Conservation (phyloP, 2,797 vertebrate species). For the Micropoecilia bifurca region DNA sequence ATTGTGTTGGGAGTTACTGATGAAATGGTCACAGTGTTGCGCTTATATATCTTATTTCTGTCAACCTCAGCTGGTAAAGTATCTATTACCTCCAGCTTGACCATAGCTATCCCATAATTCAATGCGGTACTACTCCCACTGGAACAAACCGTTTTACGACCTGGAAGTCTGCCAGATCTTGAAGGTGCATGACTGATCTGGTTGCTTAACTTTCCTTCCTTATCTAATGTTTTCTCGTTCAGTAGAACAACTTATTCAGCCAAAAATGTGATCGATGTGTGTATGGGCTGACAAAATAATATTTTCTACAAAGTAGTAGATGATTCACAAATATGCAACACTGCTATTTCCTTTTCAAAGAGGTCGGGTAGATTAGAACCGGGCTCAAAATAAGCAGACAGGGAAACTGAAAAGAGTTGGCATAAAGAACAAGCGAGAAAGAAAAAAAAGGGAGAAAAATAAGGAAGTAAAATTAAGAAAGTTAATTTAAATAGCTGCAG, state of each 20-base stretch:
- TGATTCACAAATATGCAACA: neutral
- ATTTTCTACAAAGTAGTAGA: neutral
- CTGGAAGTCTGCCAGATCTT: constrained; percentile 6
- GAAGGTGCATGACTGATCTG: neutral
- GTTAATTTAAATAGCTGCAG: constrained; percentile 63
- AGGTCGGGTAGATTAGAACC: constrained; percentile 19
- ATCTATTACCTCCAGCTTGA: neutral
- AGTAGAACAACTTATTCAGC: neutral
- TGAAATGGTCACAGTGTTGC: neutral
- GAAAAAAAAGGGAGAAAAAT: constrained; percentile 25
- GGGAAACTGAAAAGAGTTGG: constrained; percentile 32
- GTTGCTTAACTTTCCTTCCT: neutral
- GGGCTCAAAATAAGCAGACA: constrained; percentile 57
- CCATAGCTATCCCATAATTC: neutral
- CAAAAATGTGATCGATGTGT: neutral
- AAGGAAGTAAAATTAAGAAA: constrained; percentile 53
- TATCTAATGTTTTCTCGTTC: neutral
- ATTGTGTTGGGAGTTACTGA: neutral
- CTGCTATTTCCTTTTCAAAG: constrained; percentile 3
- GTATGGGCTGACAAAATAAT: neutral
- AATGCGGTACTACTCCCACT: neutral
- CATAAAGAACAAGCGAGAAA: constrained; percentile 22
- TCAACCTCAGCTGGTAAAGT: neutral
- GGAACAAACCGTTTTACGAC: neutral
- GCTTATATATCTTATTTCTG: neutral